phyloP scores from a whole-genome alignment of 2,797 vertebrate species.

The Lateolabrax maculatus region DNA sequence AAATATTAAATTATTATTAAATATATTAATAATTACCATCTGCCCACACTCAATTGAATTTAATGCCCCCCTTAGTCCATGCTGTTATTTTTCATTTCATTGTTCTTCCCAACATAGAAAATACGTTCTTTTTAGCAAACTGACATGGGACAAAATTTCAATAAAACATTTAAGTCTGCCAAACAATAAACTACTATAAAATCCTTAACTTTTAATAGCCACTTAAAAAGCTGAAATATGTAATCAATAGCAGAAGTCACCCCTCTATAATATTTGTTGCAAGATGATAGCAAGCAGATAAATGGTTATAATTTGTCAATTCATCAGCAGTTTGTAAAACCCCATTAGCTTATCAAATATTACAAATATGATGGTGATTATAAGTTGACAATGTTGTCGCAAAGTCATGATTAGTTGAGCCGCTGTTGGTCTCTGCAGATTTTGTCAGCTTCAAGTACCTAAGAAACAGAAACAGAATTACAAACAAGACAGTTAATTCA shows the following conservation, averaged over 20 bases:
- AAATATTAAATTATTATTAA: neutral
- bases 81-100: neutral
- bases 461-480: slow-evolving; percentile 27
- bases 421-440: slow-evolving; percentile 3
- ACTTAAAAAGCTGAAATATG: neutral
- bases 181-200: neutral
- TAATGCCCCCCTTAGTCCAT: neutral
- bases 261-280: slow-evolving; percentile 1
- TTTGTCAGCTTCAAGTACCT: neutral
- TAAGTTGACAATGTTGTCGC: slow-evolving; percentile 11
- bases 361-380: slow-evolving; percentile 1
- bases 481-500: neutral
- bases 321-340: slow-evolving; percentile 12
- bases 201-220: neutral
- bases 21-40: neutral
- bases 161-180: neutral
- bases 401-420: neutral
- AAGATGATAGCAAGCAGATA: slow-evolving; percentile 27
- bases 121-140: neutral
- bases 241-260: neutral
- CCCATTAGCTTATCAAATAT: neutral
- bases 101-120: neutral
- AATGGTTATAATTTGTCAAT: neutral
- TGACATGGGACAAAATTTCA: neutral
- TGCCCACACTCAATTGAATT: neutral